Evolutionary conservation across 1,140 invertebrate species (phyloP).

Genomic region (Trichonephila clavipes): DNA sequence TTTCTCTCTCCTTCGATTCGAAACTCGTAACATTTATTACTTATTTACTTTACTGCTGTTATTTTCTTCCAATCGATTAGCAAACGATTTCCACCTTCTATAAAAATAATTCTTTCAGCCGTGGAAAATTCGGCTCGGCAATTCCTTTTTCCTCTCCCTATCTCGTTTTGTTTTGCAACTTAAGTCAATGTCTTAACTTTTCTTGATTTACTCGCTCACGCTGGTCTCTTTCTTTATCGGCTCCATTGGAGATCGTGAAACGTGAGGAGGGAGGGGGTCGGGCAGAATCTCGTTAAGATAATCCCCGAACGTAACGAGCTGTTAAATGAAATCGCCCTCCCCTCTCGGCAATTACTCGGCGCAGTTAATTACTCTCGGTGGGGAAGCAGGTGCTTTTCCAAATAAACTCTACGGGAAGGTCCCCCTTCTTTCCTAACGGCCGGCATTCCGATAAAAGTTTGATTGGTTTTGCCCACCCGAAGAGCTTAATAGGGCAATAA

Average conservation of each 20-base stretch:
- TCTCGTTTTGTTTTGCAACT: slow-evolving; percentile 29
- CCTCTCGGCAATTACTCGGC: slow-evolving; percentile 24
- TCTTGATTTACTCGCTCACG: slow-evolving; percentile 4
- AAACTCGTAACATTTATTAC: background rate
- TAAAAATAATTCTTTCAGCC: background rate
- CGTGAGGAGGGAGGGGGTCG: background rate
- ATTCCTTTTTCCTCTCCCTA: background rate
- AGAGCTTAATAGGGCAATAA: slow-evolving; percentile 35
- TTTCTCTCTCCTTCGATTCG: background rate
- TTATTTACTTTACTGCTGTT: background rate
- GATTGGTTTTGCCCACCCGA: slow-evolving; percentile 21
- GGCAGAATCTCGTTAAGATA: slow-evolving; percentile 34
- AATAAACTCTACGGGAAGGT: background rate
- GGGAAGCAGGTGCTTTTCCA: slow-evolving; percentile 16
- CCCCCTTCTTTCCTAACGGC: background rate
- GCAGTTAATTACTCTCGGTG: slow-evolving; percentile 36
- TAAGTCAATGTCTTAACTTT: slow-evolving; percentile 34
- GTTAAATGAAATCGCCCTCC: slow-evolving; percentile 33
- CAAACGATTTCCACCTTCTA: background rate
- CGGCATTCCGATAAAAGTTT: slow-evolving; percentile 29
- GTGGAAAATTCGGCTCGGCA: background rate
- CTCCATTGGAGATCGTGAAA: background rate
- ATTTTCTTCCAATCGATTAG: background rate
- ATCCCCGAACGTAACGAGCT: slow-evolving; percentile 36
- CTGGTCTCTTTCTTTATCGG: background rate